Evolutionary conservation across 2,113 vertebrate genomes (phyloP), one percentile per base, ranked within the genome.

Genomic region (human): DNA sequence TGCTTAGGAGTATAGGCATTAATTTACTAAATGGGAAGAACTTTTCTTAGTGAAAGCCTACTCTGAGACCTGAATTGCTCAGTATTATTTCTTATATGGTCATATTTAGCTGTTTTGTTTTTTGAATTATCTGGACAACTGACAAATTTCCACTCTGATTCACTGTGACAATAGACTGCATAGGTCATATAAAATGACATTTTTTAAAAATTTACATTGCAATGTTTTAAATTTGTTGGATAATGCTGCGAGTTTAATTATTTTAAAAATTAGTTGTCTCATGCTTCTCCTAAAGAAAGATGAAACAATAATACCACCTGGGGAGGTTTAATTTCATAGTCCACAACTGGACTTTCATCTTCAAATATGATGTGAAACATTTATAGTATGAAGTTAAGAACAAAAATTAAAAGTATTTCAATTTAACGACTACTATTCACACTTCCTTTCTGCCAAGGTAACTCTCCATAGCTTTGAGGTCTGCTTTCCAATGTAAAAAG

Each of bases 81-180:
- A 70, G 9, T 85, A 73, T 85, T 14, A 66, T 61, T 81, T 72
- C 38, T 78, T 93, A 78, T 55, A 17, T 55, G 9, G 43, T 48
- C 73, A 76, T 30, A 43, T 76, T 45, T 76, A 16, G 72, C 72
- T 75, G 38, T 68, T n/a, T 68, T 68, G 18, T 32, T 68, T 68
- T n/a, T 32, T 2, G 13, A 68, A 68, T 72, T 75, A 80, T 64
- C 50, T 90, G 35, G 35, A 86, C 5, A 91, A 30, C 43, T 59
- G n/a, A 16, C 66, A 96, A 25, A 48, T 96, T 81, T 84, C 78
- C 66, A 70, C 76, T 85, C 89, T 94, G 25, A 90, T 76, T 89
- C 45, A 80, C 70, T 30, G 14, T 84, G 27, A 50, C 40, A 91
- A 93, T 72, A 68, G 11, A 22, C 32, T 73, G 5, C 38, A 68